These are phyloP conservation scores for Coecobrya sp. DNA, from an alignment of 2,888 invertebrate species.

Conservation along the genomic window DNA sequence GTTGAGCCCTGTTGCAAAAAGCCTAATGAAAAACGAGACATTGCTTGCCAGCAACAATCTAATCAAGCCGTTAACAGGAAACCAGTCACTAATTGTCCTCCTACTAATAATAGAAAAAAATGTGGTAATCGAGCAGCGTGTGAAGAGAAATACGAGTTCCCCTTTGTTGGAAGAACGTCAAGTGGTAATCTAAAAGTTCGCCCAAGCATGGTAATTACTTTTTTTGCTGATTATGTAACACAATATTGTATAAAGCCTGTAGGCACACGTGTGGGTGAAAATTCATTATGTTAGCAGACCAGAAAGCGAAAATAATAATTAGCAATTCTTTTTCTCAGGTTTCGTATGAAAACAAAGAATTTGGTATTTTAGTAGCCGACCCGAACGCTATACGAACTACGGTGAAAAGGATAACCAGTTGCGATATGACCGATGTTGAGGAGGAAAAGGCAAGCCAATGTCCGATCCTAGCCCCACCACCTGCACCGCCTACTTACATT, in stretches of 20 bases:
- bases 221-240: background rate
- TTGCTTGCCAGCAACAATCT: background rate
- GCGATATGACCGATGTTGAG: background rate
- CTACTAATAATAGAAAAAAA: background rate
- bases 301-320: slow-evolving; percentile 8
- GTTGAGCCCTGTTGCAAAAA: slow-evolving; percentile 40
- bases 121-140: background rate
- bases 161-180: slow-evolving; percentile 73
- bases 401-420: slow-evolving; percentile 46
- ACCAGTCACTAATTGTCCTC: slow-evolving; percentile 1
- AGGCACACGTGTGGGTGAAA: too few species aligned
- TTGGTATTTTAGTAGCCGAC: slow-evolving; percentile 81
- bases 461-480: background rate
- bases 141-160: slow-evolving; percentile 61
- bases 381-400: slow-evolving; percentile 58
- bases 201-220: slow-evolving; percentile 67
- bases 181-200: slow-evolving; percentile 82
- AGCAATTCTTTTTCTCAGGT: slow-evolving; percentile 68
- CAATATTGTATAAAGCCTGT: too few species aligned
- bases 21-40: background rate
- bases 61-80: background rate
- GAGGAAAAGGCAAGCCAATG: background rate
- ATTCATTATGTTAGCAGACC: too few species aligned
- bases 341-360: slow-evolving; percentile 82
- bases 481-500: background rate